A percentile compares a stretch with the other conserved stretches of the same genome.
These are phyloP conservation scores for Protosalanx chinensis DNA, from an alignment of 2,797 vertebrate genomes.

Conservation along the genomic window DNA sequence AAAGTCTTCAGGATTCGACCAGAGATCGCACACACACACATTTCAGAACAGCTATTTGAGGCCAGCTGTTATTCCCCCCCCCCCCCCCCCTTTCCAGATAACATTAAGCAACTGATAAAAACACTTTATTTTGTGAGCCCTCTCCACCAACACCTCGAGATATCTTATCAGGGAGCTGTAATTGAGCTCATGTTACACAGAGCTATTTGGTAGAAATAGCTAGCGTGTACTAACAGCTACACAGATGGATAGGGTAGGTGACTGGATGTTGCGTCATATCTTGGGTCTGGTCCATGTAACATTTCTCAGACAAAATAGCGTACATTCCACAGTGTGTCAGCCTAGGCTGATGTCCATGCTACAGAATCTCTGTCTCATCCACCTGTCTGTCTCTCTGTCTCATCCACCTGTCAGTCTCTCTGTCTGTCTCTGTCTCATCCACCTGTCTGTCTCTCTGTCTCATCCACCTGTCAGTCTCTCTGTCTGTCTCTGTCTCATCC, in stretches of 20 bases:
- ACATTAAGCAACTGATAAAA: background rate
- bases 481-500: background rate
- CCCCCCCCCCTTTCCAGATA: too few relatives aligned
- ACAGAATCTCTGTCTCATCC: background rate
- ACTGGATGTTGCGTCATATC: constrained; percentile 53
- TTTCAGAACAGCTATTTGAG: too few relatives aligned
- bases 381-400: background rate
- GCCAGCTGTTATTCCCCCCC: too few relatives aligned
- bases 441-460: background rate
- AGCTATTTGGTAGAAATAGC: background rate
- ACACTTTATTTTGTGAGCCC: background rate
- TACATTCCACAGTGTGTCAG: too few relatives aligned
- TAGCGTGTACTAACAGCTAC: background rate
- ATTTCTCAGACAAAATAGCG: too few relatives aligned
- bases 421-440: background rate
- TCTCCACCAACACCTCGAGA: background rate
- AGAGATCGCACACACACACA: too few relatives aligned
- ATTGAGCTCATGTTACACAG: background rate
- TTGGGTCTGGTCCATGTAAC: constrained; percentile 37
- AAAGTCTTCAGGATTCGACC: too few relatives aligned
- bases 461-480: background rate
- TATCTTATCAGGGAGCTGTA: background rate
- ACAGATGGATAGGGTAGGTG: background rate
- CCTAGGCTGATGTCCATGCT: too few relatives aligned
- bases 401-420: background rate